Evolutionary conservation across 1,140 invertebrate species (phyloP).

Genomic region (Drosophila repleta): DNA sequence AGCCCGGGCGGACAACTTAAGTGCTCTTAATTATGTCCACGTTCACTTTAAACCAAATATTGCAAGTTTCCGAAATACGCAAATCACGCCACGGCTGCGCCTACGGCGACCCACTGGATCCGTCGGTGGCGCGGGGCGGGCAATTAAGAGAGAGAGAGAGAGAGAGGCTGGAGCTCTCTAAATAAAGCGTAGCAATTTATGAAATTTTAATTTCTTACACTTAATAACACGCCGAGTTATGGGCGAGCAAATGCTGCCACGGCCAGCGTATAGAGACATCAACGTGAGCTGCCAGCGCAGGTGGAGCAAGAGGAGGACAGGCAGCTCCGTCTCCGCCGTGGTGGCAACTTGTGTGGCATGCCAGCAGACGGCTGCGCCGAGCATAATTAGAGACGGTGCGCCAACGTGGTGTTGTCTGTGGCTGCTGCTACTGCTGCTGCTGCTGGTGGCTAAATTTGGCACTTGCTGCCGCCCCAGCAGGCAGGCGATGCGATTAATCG

Average conservation of each 20-base stretch:
- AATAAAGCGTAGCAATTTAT: constrained; percentile 80
- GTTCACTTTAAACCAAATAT: constrained; percentile 75
- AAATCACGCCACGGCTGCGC: constrained; percentile 47
- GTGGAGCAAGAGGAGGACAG: constrained; percentile 40
- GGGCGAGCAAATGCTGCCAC: constrained; percentile 32
- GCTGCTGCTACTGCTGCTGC: too few relatives aligned
- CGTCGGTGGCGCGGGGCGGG: constrained; percentile 22
- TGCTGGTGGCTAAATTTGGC: constrained; percentile 30
- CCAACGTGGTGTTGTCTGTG: background rate
- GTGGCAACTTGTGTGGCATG: constrained; percentile 67
- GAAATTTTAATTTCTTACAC: constrained; percentile 80
- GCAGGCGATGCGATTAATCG: constrained; percentile 20
- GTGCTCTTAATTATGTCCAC: constrained; percentile 80
- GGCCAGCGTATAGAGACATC: constrained; percentile 63
- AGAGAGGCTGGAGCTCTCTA: constrained; percentile 56
- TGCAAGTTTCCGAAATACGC: constrained; percentile 68
- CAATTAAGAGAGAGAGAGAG: constrained; percentile 42
- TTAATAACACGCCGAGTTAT: constrained; percentile 77
- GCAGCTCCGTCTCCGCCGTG: background rate
- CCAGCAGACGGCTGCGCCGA: constrained; percentile 40
- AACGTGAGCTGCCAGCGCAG: constrained; percentile 67
- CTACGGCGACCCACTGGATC: constrained; percentile 4
- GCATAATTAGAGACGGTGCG: constrained; percentile 69
- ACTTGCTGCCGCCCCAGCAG: background rate
- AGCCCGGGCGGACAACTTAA: constrained; percentile 55